Conservation (phyloP, 2,113 vertebrate species). For the Cavia aperea region DNA sequence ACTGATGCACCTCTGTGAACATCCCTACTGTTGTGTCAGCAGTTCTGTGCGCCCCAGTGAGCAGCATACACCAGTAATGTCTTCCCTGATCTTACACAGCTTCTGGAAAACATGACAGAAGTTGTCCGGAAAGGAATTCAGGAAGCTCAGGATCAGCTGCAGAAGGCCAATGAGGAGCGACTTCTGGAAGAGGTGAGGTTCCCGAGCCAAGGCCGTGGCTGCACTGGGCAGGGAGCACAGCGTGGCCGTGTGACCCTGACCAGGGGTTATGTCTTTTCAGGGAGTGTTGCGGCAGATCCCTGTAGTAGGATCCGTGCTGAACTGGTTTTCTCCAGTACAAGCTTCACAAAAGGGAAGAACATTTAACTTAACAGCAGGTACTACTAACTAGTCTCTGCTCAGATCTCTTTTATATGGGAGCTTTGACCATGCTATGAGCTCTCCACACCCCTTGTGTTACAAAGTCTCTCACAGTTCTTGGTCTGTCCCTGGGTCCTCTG, state of each 20-base stretch:
- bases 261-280: slow-evolving; percentile 69
- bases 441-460: fast-evolving
- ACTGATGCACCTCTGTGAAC: neutral
- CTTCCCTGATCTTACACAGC: slow-evolving; percentile 73
- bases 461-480: fast-evolving
- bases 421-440: neutral
- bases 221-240: fast-evolving
- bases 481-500: neutral
- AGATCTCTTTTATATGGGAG: neutral
- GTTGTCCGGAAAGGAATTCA: slow-evolving; percentile 94
- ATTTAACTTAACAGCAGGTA: slow-evolving; percentile 95
- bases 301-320: slow-evolving; percentile 90
- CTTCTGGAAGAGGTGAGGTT: slow-evolving; percentile 90
- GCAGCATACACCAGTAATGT: neutral
- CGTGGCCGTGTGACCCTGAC: neutral
- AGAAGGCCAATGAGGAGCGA: slow-evolving; percentile 90
- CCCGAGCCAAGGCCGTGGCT: fast-evolving
- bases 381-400: neutral
- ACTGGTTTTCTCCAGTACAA: slow-evolving; percentile 95
- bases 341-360: slow-evolving; percentile 88
- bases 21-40: neutral
- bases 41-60: slow-evolving; percentile 10
- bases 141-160: slow-evolving; percentile 92
- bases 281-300: slow-evolving; percentile 94
- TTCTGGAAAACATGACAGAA: slow-evolving; percentile 98